Evolutionary conservation across 2,113 vertebrate species (phyloP).

Genomic region (Stegastes partitus): DNA sequence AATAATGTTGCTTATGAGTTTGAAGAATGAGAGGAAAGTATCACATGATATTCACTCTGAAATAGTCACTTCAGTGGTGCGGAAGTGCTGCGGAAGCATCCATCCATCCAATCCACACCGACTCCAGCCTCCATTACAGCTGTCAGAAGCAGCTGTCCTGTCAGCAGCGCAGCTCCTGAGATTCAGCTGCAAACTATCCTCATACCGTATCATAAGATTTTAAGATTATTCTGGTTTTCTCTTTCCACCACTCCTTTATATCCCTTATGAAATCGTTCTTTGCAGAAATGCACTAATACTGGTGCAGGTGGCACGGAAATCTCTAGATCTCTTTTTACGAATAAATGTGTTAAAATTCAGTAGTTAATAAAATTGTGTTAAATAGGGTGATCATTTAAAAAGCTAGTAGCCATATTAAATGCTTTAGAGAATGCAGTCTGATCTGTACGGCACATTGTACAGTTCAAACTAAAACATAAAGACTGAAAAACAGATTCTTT

Average conservation of each 20-base stretch:
- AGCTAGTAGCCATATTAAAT: background rate
- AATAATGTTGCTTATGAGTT: constrained; percentile 4
- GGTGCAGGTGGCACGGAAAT: too few relatives aligned
- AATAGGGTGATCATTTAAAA: too few relatives aligned
- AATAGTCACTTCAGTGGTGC: constrained; percentile 1
- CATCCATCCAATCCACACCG: constrained; percentile 16
- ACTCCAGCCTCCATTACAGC: constrained; percentile 12
- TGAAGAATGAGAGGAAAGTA: constrained; percentile 6
- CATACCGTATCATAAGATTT: background rate
- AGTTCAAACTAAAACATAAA: too few relatives aligned
- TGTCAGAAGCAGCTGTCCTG: constrained; percentile 39
- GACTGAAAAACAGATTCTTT: too few relatives aligned
- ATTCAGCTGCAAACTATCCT: constrained; percentile 7
- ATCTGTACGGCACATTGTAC: too few relatives aligned
- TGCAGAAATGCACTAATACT: background rate
- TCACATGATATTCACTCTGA: background rate
- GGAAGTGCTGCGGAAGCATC: constrained; percentile 10
- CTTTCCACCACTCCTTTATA: background rate
- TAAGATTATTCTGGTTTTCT: background rate
- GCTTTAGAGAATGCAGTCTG: background rate
- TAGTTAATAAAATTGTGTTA: too few relatives aligned
- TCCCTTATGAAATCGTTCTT: background rate
- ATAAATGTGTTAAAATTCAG: too few relatives aligned
- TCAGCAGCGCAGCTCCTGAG: constrained; percentile 7
- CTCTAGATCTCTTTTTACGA: too few relatives aligned